A percentile compares a stretch with the other conserved stretches of the same genome.
phyloP scores from a whole-genome alignment of 1,140 invertebrate species.

The Steinernema feltiae region DNA sequence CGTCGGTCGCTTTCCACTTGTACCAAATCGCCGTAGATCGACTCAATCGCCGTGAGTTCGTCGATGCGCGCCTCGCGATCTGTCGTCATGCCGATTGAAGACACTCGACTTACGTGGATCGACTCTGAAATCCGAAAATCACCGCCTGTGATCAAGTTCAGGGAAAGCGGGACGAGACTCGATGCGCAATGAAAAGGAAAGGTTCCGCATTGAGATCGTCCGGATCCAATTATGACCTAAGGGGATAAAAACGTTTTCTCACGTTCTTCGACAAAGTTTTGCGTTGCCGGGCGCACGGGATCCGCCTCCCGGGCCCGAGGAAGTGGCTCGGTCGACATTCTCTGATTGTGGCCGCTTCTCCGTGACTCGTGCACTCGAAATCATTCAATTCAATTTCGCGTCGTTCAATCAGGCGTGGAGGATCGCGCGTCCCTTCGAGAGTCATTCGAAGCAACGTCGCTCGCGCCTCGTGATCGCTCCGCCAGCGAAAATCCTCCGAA shows the following conservation, averaged over 20 bases:
- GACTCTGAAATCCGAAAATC: neutral
- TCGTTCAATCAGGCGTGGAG: neutral
- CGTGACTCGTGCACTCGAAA: neutral
- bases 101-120: too few relatives aligned
- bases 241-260: neutral
- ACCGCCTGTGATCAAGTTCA: neutral
- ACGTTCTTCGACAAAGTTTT: neutral
- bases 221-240: neutral
- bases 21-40: constrained; percentile 23
- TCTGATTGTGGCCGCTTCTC: neutral
- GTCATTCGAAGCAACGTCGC: neutral
- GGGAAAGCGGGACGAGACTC: too few relatives aligned
- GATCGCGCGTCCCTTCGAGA: neutral
- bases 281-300: too few relatives aligned
- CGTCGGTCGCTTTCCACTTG: constrained; percentile 2
- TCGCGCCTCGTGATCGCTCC: neutral
- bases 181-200: neutral
- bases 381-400: neutral
- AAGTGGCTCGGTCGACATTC: too few relatives aligned
- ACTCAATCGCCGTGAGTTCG: constrained; percentile 22
- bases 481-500: neutral
- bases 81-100: constrained; percentile 12
- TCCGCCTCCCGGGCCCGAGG: too few relatives aligned
- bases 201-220: neutral
- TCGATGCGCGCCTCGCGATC: constrained; percentile 7